phyloP scores from a whole-genome alignment of 1,140 invertebrate genomes.

The Sycophila sp. region DNA sequence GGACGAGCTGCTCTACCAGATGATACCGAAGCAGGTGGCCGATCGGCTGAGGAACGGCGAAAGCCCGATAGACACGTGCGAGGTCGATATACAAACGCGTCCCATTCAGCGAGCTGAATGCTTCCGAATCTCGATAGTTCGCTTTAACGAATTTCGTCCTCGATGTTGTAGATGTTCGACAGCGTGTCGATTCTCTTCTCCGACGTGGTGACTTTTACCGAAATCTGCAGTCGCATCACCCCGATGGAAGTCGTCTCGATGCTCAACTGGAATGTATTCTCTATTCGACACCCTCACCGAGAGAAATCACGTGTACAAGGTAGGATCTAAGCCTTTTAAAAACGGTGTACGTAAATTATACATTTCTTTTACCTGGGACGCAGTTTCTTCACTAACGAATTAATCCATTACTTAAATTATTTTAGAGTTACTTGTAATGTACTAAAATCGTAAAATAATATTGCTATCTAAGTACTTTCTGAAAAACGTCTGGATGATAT shows the following conservation, averaged over 20 bases:
- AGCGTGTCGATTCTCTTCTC: conserved; percentile 95
- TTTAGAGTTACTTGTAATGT: too few species aligned
- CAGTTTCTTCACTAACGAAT: too few species aligned
- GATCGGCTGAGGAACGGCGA: conserved; percentile 91
- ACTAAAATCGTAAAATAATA: too few species aligned
- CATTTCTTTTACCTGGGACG: neutral
- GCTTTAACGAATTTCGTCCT: neutral
- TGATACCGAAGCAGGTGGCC: conserved; percentile 98
- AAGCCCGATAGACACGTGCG: conserved; percentile 93
- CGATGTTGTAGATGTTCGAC: conserved; percentile 85
- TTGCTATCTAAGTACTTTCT: too few species aligned
- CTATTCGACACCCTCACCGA: conserved; percentile 93
- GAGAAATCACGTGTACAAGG: conserved; percentile 93
- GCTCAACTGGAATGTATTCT: conserved; percentile 95
- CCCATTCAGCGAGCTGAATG: neutral
- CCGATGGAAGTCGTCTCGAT: conserved; percentile 98
- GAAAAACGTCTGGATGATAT: too few species aligned
- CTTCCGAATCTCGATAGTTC: neutral
- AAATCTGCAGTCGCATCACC: conserved; percentile 93
- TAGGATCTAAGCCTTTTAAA: conserved; percentile 56
- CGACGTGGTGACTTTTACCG: conserved; percentile 96
- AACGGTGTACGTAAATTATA: conserved; percentile 3
- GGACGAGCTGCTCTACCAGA: conserved; percentile 95
- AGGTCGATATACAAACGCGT: conserved; percentile 73
- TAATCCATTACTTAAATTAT: too few species aligned